These are phyloP conservation scores for Burhinus oedicnemus DNA, from an alignment of 2,113 vertebrate species.

Conservation along the genomic window DNA sequence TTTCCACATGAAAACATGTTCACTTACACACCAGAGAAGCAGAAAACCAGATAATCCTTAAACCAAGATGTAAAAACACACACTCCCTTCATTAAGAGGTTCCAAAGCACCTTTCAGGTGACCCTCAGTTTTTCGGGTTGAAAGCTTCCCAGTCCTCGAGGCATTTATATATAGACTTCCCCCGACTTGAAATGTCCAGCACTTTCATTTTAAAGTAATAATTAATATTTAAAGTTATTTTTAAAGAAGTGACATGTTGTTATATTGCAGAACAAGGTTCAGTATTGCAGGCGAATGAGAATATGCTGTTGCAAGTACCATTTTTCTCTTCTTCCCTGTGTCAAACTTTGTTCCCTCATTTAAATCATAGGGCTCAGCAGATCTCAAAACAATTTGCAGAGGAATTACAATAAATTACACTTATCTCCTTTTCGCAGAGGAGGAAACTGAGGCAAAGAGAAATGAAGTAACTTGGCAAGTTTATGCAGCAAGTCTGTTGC, in stretches of 20 bases:
- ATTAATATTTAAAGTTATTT: neutral
- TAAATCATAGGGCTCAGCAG: neutral
- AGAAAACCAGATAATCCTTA: neutral
- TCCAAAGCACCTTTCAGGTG: neutral
- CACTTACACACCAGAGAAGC: neutral
- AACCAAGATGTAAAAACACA: neutral
- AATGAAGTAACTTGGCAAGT: neutral
- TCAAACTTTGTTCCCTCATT: neutral
- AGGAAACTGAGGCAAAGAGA: constrained; percentile 34
- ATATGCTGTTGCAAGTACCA: neutral
- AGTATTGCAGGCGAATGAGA: neutral
- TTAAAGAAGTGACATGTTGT: neutral
- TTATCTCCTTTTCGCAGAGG: neutral
- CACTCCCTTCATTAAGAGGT: constrained; percentile 8
- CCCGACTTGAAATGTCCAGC: neutral
- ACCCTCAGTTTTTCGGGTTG: neutral
- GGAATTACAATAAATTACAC: neutral
- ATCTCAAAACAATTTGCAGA: neutral
- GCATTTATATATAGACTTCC: neutral
- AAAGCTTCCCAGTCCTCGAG: neutral
- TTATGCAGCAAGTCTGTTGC: neutral
- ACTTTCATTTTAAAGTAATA: neutral
- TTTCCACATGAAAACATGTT: neutral
- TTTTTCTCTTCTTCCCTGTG: neutral
- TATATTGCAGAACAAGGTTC: neutral